phyloP scores from a whole-genome alignment of 2,797 vertebrate species.

The Epinephelus awoara region DNA sequence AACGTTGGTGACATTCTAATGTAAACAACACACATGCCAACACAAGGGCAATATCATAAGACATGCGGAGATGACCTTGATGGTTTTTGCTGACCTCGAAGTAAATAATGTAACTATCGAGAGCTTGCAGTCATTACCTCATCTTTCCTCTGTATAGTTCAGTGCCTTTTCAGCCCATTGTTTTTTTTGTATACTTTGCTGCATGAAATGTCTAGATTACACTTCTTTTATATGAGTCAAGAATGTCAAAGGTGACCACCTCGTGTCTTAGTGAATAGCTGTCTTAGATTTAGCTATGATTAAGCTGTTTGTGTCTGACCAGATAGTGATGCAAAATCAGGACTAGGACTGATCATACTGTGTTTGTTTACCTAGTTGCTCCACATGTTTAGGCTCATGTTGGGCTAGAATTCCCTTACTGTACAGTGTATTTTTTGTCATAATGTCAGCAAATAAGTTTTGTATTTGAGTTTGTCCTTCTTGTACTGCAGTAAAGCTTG shows the following conservation, averaged over 20 bases:
- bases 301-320: too few relatives aligned
- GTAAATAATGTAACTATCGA: too few relatives aligned
- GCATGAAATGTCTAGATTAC: constrained; percentile 16
- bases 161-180: constrained; percentile 23
- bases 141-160: constrained; percentile 22
- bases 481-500: neutral
- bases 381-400: neutral
- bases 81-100: too few relatives aligned
- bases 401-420: neutral
- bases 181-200: constrained; percentile 23
- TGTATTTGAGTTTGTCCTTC: neutral
- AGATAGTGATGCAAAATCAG: constrained; percentile 7
- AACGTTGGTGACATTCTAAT: too few relatives aligned
- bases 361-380: neutral
- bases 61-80: too few relatives aligned
- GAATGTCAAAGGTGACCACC: constrained; percentile 4
- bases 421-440: neutral
- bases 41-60: too few relatives aligned
- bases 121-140: constrained; percentile 1
- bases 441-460: neutral
- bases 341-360: neutral
- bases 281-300: neutral
- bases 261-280: neutral
- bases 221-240: neutral
- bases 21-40: too few relatives aligned